phyloP scores from a whole-genome alignment of 2,797 vertebrate genomes.

The Lutjanus campechanus region DNA sequence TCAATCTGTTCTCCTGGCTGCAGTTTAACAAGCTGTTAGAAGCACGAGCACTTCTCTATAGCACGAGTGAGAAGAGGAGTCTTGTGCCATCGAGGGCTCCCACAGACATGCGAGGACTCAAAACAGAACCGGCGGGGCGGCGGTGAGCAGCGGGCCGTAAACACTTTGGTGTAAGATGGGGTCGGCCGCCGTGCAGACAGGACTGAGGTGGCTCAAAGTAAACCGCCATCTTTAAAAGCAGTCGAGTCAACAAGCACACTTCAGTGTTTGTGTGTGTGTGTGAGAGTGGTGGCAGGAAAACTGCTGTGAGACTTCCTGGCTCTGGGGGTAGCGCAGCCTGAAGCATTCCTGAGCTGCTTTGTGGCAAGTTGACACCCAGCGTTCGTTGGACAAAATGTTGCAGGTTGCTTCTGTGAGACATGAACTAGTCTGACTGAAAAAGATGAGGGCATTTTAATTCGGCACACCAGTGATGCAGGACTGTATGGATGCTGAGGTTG shows the following conservation, averaged over 20 bases:
- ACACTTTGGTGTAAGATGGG: conserved; percentile 22
- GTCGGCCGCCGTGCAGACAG: background rate
- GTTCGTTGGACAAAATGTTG: conserved; percentile 45
- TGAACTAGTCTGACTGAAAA: background rate
- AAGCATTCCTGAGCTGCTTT: conserved; percentile 73
- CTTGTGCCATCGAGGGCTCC: background rate
- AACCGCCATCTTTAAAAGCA: conserved; percentile 32
- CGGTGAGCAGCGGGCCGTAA: conserved; percentile 9
- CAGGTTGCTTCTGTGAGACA: conserved; percentile 43
- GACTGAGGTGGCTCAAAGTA: conserved; percentile 16
- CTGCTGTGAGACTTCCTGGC: conserved; percentile 65
- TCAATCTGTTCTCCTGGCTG: conserved; percentile 28
- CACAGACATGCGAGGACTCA: conserved; percentile 23
- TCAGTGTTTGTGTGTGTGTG: conserved; percentile 24
- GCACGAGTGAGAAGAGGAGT: conserved; percentile 13
- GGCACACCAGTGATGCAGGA: too few relatives aligned
- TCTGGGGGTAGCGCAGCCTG: conserved; percentile 30
- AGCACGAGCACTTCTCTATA: too few relatives aligned
- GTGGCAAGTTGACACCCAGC: conserved; percentile 56
- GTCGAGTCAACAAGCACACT: conserved; percentile 44
- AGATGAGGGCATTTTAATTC: background rate
- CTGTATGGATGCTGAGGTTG: background rate
- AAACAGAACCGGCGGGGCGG: conserved; percentile 31
- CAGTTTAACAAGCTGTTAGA: conserved; percentile 39
- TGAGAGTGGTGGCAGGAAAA: conserved; percentile 33